phyloP scores from a whole-genome alignment of 2,797 vertebrate genomes.

The Enteromius anoplus region DNA sequence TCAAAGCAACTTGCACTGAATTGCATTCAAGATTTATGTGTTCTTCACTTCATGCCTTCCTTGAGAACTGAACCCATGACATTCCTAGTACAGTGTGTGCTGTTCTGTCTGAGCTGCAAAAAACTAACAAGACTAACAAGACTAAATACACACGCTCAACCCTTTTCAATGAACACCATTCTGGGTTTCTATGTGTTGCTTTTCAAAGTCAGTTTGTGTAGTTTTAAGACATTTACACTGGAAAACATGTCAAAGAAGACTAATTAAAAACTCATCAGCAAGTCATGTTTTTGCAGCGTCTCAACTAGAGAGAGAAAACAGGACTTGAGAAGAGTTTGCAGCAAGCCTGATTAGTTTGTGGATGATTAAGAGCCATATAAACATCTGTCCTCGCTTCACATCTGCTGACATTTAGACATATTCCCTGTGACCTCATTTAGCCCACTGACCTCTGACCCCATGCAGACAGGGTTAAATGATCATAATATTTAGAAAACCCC shows the following conservation, averaged over 20 bases:
- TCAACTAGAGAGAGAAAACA: neutral
- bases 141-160: neutral
- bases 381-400: neutral
- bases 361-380: neutral
- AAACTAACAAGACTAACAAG: neutral
- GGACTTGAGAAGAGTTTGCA: neutral
- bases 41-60: neutral
- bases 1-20: neutral
- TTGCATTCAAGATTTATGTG: neutral
- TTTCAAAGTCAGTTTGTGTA: neutral
- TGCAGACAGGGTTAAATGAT: neutral
- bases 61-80: neutral
- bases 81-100: neutral
- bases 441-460: neutral
- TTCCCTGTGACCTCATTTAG: neutral
- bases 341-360: constrained; percentile 8
- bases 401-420: neutral
- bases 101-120: neutral
- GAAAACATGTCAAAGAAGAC: neutral
- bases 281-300: neutral
- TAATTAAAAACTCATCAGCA: neutral
- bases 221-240: neutral
- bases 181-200: neutral
- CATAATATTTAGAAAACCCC: neutral
- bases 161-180: neutral